phyloP scores from a whole-genome alignment of 1,140 invertebrate genomes.

The Probaryconus sp. region DNA sequence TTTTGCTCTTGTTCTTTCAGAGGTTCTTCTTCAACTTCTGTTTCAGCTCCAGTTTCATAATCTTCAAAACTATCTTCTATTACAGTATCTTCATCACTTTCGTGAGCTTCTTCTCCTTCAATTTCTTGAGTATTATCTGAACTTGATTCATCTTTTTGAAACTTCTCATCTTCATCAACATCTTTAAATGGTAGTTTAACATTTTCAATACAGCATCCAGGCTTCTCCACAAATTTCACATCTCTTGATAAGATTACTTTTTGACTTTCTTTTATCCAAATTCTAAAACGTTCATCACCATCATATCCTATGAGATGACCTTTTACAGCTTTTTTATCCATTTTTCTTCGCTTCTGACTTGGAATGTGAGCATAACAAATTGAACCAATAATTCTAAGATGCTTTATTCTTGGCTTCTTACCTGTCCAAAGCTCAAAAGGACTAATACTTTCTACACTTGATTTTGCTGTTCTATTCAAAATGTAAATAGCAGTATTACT shows the following conservation, averaged over 20 bases:
- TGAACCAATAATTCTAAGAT: slow-evolving; percentile 55
- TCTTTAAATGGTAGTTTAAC: slow-evolving; percentile 44
- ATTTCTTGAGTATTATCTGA: too few species aligned
- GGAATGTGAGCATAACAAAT: slow-evolving; percentile 55
- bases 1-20: slow-evolving; percentile 15
- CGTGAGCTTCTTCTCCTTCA: slow-evolving; percentile 1
- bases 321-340: slow-evolving; percentile 61
- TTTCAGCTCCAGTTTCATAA: slow-evolving; percentile 19
- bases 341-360: slow-evolving; percentile 59
- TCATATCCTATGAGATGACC: slow-evolving; percentile 54
- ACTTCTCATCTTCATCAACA: slow-evolving; percentile 16
- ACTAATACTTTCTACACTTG: slow-evolving; percentile 49
- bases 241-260: slow-evolving; percentile 53
- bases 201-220: slow-evolving; percentile 32
- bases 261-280: slow-evolving; percentile 39
- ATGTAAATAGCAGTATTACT: slow-evolving; percentile 59
- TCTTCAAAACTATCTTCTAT: slow-evolving; percentile 18
- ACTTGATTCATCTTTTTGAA: slow-evolving; percentile 30
- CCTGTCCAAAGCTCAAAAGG: slow-evolving; percentile 63
- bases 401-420: slow-evolving; percentile 50
- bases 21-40: slow-evolving; percentile 9
- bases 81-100: slow-evolving; percentile 7
- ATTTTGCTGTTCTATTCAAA: slow-evolving; percentile 64
- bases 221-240: slow-evolving; percentile 44
- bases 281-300: slow-evolving; percentile 37